Conservation (phyloP, 2,113 vertebrate species). For the Climacteris rufus region DNA sequence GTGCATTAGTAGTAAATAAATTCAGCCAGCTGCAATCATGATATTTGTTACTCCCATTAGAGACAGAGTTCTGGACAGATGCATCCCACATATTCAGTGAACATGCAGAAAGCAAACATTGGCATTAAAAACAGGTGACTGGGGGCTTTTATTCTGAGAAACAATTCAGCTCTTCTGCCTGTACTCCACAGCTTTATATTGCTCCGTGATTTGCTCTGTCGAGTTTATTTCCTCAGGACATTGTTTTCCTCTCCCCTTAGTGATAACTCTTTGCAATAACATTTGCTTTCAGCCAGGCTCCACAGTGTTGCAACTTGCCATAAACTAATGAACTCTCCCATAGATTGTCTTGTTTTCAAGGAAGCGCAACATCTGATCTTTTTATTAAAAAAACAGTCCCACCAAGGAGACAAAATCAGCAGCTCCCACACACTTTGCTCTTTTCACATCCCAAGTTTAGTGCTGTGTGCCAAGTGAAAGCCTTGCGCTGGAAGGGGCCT, state of each 20-base stretch:
- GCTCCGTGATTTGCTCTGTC: not conserved
- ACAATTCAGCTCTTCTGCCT: not conserved
- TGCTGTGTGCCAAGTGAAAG: not conserved
- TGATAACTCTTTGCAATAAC: slow-evolving; percentile 47
- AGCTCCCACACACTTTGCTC: slow-evolving; percentile 57
- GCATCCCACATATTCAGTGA: not conserved
- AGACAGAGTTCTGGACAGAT: not conserved
- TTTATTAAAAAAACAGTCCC: slow-evolving; percentile 26
- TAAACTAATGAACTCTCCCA: slow-evolving; percentile 58
- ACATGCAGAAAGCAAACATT: not conserved
- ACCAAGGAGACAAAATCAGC: slow-evolving; percentile 44
- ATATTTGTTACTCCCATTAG: not conserved
- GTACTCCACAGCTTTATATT: not conserved
- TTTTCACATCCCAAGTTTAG: not conserved
- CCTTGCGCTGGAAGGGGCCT: not conserved
- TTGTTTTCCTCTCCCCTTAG: slow-evolving; percentile 13
- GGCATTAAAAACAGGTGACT: slow-evolving; percentile 26
- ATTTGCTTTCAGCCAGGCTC: slow-evolving; percentile 12
- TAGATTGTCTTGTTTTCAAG: slow-evolving; percentile 3
- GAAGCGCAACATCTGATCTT: slow-evolving; percentile 41
- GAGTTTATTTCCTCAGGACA: slow-evolving; percentile 34
- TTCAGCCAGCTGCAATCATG: not conserved
- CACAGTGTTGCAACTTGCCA: not conserved
- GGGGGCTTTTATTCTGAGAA: slow-evolving; percentile 7
- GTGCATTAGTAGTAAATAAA: not conserved